Conservation (phyloP, 2,888 invertebrate species). For the Clistopyga incitator region DNA sequence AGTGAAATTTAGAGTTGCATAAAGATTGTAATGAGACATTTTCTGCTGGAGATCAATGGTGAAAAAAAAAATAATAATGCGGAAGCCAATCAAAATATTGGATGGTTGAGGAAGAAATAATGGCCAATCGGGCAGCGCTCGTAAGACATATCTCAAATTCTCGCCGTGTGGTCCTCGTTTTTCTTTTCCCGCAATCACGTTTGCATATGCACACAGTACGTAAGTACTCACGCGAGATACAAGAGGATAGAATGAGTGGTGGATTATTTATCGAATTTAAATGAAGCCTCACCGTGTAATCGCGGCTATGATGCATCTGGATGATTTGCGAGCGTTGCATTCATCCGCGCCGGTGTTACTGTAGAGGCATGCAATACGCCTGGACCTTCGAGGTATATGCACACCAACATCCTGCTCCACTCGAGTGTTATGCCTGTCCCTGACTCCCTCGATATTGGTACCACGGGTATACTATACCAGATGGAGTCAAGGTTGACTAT, state of each 20-base stretch:
- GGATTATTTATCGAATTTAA: slow-evolving; percentile 83
- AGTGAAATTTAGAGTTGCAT: no score
- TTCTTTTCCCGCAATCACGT: slow-evolving; percentile 19
- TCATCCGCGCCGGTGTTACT: slow-evolving; percentile 52
- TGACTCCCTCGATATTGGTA: slow-evolving; percentile 36
- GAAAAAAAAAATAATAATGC: not conserved
- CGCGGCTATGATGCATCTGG: slow-evolving; percentile 82
- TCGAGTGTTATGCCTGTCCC: slow-evolving; percentile 28
- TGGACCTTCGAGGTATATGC: slow-evolving; percentile 18
- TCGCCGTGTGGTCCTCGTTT: slow-evolving; percentile 47
- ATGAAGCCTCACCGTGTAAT: slow-evolving; percentile 84
- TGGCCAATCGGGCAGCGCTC: not conserved
- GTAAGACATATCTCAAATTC: slow-evolving; percentile 27
- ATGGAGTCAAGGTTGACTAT: slow-evolving; percentile 25
- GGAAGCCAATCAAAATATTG: not conserved
- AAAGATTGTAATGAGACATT: no score
- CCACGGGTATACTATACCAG: slow-evolving; percentile 1
- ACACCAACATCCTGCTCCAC: slow-evolving; percentile 17
- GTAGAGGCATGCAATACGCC: slow-evolving; percentile 31
- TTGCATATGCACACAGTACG: slow-evolving; percentile 49
- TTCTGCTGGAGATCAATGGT: no score
- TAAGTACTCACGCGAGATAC: slow-evolving; percentile 74
- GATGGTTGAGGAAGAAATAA: not conserved
- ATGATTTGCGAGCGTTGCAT: slow-evolving; percentile 82
- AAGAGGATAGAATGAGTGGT: slow-evolving; percentile 78